Percentiles rank a stretch among this genome's conserved stretches.
These are phyloP conservation scores for Drosophila helvetica DNA, from an alignment of 2,888 invertebrate genomes.

Conservation along the genomic window DNA sequence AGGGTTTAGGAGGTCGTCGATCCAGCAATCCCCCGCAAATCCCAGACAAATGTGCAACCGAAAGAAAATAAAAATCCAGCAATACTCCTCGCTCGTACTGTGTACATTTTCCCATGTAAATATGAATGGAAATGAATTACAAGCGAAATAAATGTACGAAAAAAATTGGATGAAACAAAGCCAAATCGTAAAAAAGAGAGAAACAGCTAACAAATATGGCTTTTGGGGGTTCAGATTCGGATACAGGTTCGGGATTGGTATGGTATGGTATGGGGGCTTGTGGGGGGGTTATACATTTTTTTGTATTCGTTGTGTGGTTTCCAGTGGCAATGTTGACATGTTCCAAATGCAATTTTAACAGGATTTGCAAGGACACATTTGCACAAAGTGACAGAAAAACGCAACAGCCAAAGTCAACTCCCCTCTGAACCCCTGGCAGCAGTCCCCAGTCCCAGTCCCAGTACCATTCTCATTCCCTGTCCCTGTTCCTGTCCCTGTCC, in stretches of 20 bases:
- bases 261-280: background rate
- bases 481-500: background rate
- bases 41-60: conserved; percentile 65
- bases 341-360: conserved; percentile 79
- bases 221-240: conserved; percentile 26
- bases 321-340: conserved; percentile 72
- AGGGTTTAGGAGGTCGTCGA: conserved; percentile 1
- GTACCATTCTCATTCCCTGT: background rate
- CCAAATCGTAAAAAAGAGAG: conserved; percentile 58
- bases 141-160: conserved; percentile 74
- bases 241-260: conserved; percentile 8
- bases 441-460: background rate
- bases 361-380: conserved; percentile 79
- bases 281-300: conserved; percentile 7
- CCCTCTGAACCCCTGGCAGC: background rate
- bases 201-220: conserved; percentile 38
- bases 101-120: conserved; percentile 57
- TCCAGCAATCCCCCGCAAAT: conserved; percentile 60
- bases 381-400: conserved; percentile 79
- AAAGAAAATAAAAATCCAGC: conserved; percentile 47
- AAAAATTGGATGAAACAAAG: conserved; percentile 57
- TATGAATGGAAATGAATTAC: conserved; percentile 79
- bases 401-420: conserved; percentile 58
- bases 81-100: conserved; percentile 37
- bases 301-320: conserved; percentile 51